Conservation (phyloP, 2,888 invertebrate genomes). For the Ophion costatus region DNA sequence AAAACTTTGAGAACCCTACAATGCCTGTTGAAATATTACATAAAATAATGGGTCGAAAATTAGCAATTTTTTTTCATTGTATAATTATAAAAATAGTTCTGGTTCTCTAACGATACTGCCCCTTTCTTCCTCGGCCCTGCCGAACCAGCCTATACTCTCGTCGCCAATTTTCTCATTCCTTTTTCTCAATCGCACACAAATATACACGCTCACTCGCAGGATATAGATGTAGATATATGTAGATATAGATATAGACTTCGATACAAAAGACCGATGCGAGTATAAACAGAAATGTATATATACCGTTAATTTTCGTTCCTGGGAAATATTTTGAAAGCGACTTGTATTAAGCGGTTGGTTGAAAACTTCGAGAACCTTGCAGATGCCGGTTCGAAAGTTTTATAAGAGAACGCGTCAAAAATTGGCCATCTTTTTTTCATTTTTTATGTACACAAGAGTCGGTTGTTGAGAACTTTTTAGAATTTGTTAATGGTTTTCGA, state of each 20-base stretch:
- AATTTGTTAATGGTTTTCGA: constrained; percentile 18
- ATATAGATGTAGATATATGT: too few relatives aligned
- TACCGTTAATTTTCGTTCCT: constrained; percentile 11
- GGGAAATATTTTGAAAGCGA: constrained; percentile 4
- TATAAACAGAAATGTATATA: neutral
- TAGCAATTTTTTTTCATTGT: too few relatives aligned
- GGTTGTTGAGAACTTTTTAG: constrained; percentile 5
- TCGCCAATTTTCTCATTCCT: too few relatives aligned
- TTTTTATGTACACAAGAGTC: constrained; percentile 1
- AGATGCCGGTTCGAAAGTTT: constrained; percentile 4
- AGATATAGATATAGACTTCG: too few relatives aligned
- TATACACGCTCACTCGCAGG: too few relatives aligned
- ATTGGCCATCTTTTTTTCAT: constrained; percentile 10
- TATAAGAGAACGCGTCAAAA: constrained; percentile 11
- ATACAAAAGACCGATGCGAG: too few relatives aligned
- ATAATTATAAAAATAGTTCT: too few relatives aligned
- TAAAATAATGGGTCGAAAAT: constrained; percentile 4
- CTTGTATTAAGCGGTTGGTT: neutral
- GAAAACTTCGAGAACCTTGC: constrained; percentile 5
- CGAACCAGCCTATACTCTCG: too few relatives aligned
- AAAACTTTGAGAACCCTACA: constrained; percentile 10
- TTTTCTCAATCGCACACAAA: too few relatives aligned
- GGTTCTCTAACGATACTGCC: too few relatives aligned
- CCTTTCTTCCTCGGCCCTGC: too few relatives aligned
- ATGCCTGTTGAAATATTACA: constrained; percentile 7